Conservation (phyloP, 2,888 invertebrate genomes). For the Pterobdella sp. region DNA sequence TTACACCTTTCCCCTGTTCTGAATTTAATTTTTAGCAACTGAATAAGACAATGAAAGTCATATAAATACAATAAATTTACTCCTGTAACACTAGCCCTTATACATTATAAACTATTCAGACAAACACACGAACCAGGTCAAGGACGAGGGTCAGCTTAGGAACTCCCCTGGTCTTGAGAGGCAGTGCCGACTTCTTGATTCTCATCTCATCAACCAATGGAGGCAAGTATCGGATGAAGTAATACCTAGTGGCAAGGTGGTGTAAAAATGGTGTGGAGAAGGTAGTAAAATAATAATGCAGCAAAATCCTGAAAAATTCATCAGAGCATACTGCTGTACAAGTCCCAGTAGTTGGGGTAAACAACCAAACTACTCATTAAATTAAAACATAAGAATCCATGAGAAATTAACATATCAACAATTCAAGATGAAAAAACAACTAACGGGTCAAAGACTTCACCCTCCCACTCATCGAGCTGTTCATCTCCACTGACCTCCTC, state of each 20-base stretch:
- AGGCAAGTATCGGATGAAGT: constrained; percentile 80
- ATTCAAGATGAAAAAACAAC: constrained; percentile 32
- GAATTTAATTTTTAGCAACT: too few species aligned
- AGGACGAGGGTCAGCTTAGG: constrained; percentile 71
- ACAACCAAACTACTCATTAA: constrained; percentile 1
- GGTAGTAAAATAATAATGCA: neutral
- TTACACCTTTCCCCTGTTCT: neutral
- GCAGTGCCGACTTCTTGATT: constrained; percentile 63
- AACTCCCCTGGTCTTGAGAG: constrained; percentile 80
- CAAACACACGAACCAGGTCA: constrained; percentile 64
- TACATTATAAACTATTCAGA: neutral
- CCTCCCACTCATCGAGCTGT: constrained; percentile 63
- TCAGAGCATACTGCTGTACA: too few species aligned
- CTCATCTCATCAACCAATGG: constrained; percentile 70
- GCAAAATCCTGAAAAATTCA: neutral
- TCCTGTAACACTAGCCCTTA: too few species aligned
- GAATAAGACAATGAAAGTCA: too few species aligned
- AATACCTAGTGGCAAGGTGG: constrained; percentile 33
- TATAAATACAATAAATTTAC: too few species aligned
- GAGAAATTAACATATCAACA: neutral
- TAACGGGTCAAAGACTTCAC: constrained; percentile 65
- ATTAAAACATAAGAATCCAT: constrained; percentile 6
- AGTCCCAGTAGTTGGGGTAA: too few species aligned
- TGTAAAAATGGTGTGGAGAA: neutral
- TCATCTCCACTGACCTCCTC: constrained; percentile 44